Base-by-base conservation (phyloP, 2,113 vertebrate species). In the Syrmaticus mikado region DNA sequence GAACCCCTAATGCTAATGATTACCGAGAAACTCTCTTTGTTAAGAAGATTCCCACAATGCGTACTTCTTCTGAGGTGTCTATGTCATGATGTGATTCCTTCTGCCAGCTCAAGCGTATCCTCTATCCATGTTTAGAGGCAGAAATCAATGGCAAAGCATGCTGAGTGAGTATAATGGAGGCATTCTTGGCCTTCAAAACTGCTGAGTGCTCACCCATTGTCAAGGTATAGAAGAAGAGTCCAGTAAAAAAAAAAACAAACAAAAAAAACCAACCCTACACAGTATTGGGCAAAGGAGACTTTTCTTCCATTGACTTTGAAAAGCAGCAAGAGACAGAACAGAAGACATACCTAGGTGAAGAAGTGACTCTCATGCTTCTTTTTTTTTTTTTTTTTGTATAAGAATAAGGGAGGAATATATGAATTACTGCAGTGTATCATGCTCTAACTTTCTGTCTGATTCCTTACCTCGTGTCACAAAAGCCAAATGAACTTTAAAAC, bases 1-100 rank as follows among this genome's bases (percentile, higher is more conserved):
- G 90, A 92, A 95, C 90, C 55, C 92, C 76, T 88, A 92, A 96
- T 95, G 95, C 92, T 96, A 96, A 96, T 96, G 93, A 83, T 88
- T 2, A 7, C 82, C 50, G 73, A 90, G 82, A 85, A 96, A 86
- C 90, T 74, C 66, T 80, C 83, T 96, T 95, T 96, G 96, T 96
- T 96, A 83, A 82, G 78, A 75, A 73, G 83, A 72, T 94, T 96
- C 93, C 87, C 89, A 95, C 93, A 92, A 89, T 89, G 91, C 77
- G 72, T 96, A 92, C 77, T 93, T 88, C 92, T 94, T 91, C 95
- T 21, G 52, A 90, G 91, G 89, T 96, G 79, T 94, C 95, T 92
- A 3, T 87, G 68, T 72, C 91, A 71, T 85, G 91, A 93, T 91
- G 94, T 91, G 95, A 94, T 96, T 96, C 94, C 95, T 94, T 91